phyloP scores from a whole-genome alignment of 92 coral and sea anemone species.

The Micromussa lordhowensis region DNA sequence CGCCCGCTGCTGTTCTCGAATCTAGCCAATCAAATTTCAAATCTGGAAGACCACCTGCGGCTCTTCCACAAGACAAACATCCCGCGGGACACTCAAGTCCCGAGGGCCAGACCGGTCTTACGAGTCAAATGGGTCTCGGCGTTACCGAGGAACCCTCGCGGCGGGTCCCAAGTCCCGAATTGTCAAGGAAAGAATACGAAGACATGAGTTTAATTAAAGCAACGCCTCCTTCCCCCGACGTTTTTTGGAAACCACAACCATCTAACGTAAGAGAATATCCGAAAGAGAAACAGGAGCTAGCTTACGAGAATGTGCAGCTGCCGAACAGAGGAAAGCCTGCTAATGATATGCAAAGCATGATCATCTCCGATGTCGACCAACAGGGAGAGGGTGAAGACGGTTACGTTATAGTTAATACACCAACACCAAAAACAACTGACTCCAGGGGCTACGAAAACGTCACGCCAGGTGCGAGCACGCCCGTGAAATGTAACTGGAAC shows the following conservation, averaged over 20 bases:
- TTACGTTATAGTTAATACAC: conserved; percentile 51
- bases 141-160: not conserved
- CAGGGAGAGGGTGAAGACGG: conserved; percentile 42
- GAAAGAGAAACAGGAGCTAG: conserved; percentile 21
- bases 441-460: conserved; percentile 68
- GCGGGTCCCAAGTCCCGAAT: conserved; percentile 45
- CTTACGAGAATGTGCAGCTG: conserved; percentile 80
- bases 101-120: not conserved
- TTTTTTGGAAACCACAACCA: conserved; percentile 21
- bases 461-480: conserved; percentile 17
- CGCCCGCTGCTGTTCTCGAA: conserved; percentile 5
- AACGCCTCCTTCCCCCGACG: conserved; percentile 13
- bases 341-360: conserved; percentile 44
- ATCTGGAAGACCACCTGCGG: conserved; percentile 30
- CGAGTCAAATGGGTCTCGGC: not conserved
- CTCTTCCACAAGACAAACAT: conserved; percentile 8
- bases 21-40: not conserved
- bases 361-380: conserved; percentile 69
- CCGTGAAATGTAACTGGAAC: not conserved
- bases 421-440: conserved; percentile 35
- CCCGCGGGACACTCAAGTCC: conserved; percentile 6
- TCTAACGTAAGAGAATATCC: conserved; percentile 3
- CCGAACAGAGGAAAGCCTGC: conserved; percentile 32
- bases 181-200: conserved; percentile 63
- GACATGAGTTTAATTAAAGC: conserved; percentile 57